phyloP scores from a whole-genome alignment of 2,797 vertebrate species.

The Gobio occitaniae region DNA sequence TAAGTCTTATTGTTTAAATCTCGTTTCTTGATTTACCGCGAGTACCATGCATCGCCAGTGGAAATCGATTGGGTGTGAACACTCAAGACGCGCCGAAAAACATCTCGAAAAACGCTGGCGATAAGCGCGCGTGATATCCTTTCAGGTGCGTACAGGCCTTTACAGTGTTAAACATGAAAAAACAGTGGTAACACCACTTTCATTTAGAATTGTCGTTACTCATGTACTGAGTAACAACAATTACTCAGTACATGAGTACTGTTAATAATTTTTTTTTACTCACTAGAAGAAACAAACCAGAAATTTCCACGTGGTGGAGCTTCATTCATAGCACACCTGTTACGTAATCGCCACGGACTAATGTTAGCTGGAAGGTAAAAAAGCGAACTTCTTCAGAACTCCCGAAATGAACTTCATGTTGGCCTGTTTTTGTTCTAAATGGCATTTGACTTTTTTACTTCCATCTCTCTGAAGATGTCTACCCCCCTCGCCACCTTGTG shows the following conservation, averaged over 20 bases:
- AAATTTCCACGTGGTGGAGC: neutral
- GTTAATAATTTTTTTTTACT: too few relatives aligned
- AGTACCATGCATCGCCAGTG: too few relatives aligned
- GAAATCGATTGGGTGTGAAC: too few relatives aligned
- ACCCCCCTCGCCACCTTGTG: conserved; percentile 50
- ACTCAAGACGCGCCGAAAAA: too few relatives aligned
- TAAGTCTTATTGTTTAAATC: too few relatives aligned
- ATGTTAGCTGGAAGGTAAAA: neutral
- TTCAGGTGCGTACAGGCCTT: too few relatives aligned
- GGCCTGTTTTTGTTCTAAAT: neutral
- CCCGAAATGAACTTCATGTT: neutral
- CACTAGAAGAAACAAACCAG: neutral
- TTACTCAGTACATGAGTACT: too few relatives aligned
- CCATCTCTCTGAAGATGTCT: neutral
- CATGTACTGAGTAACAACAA: too few relatives aligned
- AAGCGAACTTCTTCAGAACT: neutral
- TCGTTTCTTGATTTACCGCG: too few relatives aligned
- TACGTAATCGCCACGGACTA: neutral
- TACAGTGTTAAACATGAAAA: neutral
- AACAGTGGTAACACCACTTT: neutral
- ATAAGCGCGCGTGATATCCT: too few relatives aligned
- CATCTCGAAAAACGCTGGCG: too few relatives aligned
- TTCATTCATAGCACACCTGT: neutral
- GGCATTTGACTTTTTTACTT: neutral
- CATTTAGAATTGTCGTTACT: neutral